Percentiles rank a stretch among this genome's conserved stretches.
These are phyloP conservation scores for Pyrocoelia pectoralis DNA, from an alignment of 2,888 invertebrate species.

Conservation along the genomic window DNA sequence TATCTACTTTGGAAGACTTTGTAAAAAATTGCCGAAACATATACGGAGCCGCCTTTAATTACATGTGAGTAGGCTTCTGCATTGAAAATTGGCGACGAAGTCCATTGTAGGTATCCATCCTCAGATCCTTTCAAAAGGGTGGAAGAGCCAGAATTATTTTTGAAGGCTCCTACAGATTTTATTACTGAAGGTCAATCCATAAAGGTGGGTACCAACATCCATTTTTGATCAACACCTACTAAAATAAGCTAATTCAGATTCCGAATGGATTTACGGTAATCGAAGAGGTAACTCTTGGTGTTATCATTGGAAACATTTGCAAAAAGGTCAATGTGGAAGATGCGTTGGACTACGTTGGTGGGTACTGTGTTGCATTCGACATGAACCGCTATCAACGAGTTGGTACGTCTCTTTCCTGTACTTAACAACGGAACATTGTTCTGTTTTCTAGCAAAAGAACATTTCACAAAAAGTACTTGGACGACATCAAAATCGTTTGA, in stretches of 20 bases:
- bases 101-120: constrained; percentile 65
- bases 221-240: not conserved
- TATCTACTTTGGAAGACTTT: constrained; percentile 41
- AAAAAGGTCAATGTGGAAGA: constrained; percentile 63
- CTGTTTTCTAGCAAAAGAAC: constrained; percentile 56
- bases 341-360: constrained; percentile 70
- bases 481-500: constrained; percentile 80
- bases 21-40: constrained; percentile 66
- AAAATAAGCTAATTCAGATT: constrained; percentile 59
- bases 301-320: constrained; percentile 72
- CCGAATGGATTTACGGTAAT: constrained; percentile 71
- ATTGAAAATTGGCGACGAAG: not conserved
- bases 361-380: constrained; percentile 77
- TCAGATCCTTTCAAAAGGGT: constrained; percentile 61
- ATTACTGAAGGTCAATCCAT: constrained; percentile 68
- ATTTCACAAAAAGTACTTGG: constrained; percentile 73
- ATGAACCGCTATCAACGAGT: constrained; percentile 70
- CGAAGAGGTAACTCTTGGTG: constrained; percentile 80
- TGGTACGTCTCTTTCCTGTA: constrained; percentile 60
- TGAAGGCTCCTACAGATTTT: constrained; percentile 75
- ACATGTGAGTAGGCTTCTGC: constrained; percentile 61
- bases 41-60: constrained; percentile 72
- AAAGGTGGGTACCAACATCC: constrained; percentile 58
- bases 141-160: constrained; percentile 71
- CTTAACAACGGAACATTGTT: too few species aligned